Evolutionary conservation across 2,113 vertebrate genomes (phyloP).

Genomic region (Oryctolagus cuniculus): DNA sequence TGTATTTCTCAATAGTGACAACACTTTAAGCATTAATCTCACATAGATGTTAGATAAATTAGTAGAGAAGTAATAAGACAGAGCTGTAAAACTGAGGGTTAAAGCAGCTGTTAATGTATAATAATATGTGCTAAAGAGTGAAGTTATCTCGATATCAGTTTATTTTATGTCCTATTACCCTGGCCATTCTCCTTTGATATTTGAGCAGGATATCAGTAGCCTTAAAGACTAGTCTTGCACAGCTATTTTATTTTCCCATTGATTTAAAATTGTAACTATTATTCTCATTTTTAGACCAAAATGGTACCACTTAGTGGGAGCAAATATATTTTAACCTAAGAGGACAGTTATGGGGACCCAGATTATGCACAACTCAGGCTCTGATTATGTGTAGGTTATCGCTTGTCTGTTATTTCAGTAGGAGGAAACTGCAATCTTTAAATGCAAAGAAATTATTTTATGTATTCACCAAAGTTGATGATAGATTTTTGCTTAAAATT

Average conservation of each 20-base stretch:
- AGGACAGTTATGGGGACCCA: neutral
- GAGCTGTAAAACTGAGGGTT: constrained; percentile 19
- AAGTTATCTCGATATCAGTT: constrained; percentile 34
- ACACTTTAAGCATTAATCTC: constrained; percentile 29
- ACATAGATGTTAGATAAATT: constrained; percentile 44
- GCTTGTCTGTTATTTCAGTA: neutral
- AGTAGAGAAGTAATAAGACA: neutral
- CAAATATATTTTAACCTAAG: neutral
- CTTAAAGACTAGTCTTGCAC: constrained; percentile 42
- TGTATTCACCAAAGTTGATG: constrained; percentile 40
- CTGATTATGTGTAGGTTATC: constrained; percentile 27
- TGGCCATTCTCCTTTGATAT: constrained; percentile 45
- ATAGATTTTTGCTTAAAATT: constrained; percentile 65
- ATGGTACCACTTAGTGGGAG: neutral
- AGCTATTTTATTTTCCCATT: neutral
- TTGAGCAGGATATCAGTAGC: neutral
- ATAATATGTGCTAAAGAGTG: neutral
- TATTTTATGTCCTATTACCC: neutral
- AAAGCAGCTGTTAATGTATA: neutral
- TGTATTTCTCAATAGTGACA: constrained; percentile 34
- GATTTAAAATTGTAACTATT: constrained; percentile 58
- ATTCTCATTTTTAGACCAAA: constrained; percentile 33
- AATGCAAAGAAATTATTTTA: neutral
- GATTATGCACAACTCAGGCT: constrained; percentile 16
- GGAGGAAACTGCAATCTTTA: constrained; percentile 18